A percentile compares a stretch with the other conserved stretches of the same genome.
Evolutionary conservation across 2,888 invertebrate species (phyloP).

Genomic region (Ptilodon capucinus): DNA sequence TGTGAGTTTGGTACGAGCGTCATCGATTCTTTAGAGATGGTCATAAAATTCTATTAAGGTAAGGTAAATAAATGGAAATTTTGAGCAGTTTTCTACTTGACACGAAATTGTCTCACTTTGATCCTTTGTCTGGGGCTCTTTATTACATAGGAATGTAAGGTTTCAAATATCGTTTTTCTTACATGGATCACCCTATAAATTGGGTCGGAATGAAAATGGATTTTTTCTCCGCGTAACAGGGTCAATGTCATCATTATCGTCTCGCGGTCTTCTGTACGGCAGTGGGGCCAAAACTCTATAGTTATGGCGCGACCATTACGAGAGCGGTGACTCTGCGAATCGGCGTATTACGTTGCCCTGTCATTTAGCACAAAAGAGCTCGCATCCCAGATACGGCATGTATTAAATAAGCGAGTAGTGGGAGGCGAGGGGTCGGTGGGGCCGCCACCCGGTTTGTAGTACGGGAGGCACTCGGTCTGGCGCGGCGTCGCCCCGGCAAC

Average conservation of each 20-base stretch:
- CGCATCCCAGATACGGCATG: constrained; percentile 75
- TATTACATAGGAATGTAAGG: background rate
- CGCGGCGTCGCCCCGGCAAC: constrained; percentile 84
- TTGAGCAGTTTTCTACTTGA: too few species aligned
- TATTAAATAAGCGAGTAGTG: constrained; percentile 80
- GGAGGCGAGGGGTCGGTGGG: constrained; percentile 48
- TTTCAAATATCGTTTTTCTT: constrained; percentile 8
- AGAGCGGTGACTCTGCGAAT: constrained; percentile 51
- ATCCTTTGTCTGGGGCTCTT: constrained; percentile 3
- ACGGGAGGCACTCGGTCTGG: constrained; percentile 85
- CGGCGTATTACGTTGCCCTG: constrained; percentile 62
- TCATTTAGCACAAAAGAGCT: constrained; percentile 77
- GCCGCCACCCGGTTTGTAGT: constrained; percentile 65
- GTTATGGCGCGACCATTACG: constrained; percentile 39
- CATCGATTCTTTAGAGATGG: too few species aligned
- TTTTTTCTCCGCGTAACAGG: constrained; percentile 45
- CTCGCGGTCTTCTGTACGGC: constrained; percentile 37
- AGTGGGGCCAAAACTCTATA: constrained; percentile 30
- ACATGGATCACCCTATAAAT: constrained; percentile 25
- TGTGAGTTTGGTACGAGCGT: too few species aligned
- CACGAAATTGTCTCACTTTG: too few species aligned
- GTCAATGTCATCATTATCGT: constrained; percentile 64
- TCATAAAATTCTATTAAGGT: too few species aligned
- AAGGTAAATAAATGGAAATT: too few species aligned
- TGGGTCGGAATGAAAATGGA: constrained; percentile 36